These are phyloP conservation scores for Drosophila trapezifrons DNA, from an alignment of 1,140 invertebrate species.

Conservation along the genomic window DNA sequence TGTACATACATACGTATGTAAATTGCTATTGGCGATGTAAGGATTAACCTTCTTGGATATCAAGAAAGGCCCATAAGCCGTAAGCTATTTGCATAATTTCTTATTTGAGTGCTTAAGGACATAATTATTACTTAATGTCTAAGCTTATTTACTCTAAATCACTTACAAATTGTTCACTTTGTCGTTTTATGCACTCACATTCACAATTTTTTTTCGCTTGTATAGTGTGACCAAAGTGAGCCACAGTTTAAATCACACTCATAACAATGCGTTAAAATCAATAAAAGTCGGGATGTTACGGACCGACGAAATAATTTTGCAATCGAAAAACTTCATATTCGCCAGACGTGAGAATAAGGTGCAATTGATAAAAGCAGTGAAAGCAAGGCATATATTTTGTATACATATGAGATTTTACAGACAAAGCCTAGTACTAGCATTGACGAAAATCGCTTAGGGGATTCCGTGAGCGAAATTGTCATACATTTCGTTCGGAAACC, in stretches of 20 bases:
- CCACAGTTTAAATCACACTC: background rate
- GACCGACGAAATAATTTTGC: no score
- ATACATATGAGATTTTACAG: no score
- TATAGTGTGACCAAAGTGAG: constrained; percentile 32
- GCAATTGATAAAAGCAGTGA: no score
- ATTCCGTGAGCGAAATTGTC: no score
- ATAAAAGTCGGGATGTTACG: background rate
- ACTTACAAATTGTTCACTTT: constrained; percentile 47
- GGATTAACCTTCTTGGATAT: background rate
- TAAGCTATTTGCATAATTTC: background rate
- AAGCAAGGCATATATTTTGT: no score
- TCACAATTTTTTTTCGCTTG: constrained; percentile 33
- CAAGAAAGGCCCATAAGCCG: background rate
- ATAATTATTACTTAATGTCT: background rate
- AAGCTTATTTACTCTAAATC: background rate
- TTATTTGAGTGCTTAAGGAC: background rate
- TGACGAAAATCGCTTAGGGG: no score
- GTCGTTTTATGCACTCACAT: constrained; percentile 41
- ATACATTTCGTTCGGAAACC: no score
- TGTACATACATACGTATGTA: background rate
- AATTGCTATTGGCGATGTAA: constrained; percentile 1
- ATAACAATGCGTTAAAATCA: constrained; percentile 26
- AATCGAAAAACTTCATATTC: no score
- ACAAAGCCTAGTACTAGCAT: no score
- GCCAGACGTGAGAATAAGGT: no score